phyloP scores from a whole-genome alignment of 2,888 invertebrate genomes.

The Ptychoptera albimana region DNA sequence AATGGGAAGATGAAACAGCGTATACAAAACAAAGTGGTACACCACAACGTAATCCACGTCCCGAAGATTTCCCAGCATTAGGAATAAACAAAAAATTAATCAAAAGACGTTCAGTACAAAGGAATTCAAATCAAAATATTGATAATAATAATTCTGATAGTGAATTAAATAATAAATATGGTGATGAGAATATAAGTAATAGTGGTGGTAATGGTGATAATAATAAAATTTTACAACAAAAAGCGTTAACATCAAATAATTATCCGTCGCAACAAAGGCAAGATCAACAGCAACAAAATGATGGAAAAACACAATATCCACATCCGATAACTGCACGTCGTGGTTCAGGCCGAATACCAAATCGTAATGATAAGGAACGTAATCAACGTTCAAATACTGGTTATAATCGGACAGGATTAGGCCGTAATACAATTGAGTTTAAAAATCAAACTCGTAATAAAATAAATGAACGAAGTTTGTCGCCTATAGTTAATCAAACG shows the following conservation, averaged over 20 bases:
- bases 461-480: constrained; percentile 1
- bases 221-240: not conserved
- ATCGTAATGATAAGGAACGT: constrained; percentile 1
- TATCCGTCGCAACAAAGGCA: no score
- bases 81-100: constrained; percentile 16
- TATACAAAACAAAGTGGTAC: constrained; percentile 33
- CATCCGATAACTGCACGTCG: no score
- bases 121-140: constrained; percentile 8
- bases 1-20: constrained; percentile 87
- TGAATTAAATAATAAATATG: constrained; percentile 5
- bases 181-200: constrained; percentile 26
- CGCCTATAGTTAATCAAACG: constrained; percentile 1
- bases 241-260: no score
- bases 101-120: not conserved
- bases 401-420: constrained; percentile 4
- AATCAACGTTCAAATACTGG: constrained; percentile 10
- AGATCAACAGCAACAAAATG: no score
- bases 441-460: constrained; percentile 17
- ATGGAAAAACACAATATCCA: no score
- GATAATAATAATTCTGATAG: constrained; percentile 4
- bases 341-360: no score
- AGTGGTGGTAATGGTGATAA: constrained; percentile 16
- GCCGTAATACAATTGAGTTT: constrained; percentile 23
- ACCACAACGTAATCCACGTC: constrained; percentile 28
- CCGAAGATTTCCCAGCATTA: constrained; percentile 41